These are phyloP conservation scores for Germaria angustata DNA, from an alignment of 2,888 invertebrate genomes.

Conservation along the genomic window DNA sequence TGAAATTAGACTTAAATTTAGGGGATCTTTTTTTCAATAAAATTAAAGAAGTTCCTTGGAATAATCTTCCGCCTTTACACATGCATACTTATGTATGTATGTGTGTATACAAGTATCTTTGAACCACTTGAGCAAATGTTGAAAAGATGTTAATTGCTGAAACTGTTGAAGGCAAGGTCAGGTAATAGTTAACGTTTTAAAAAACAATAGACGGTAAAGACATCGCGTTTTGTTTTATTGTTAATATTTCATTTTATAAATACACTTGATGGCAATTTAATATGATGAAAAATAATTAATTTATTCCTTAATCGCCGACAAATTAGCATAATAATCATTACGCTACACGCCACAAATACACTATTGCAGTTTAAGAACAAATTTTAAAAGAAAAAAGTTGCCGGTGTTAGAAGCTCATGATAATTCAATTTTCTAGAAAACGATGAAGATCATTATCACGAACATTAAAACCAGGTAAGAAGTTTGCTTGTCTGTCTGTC, in stretches of 20 bases:
- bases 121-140: background rate
- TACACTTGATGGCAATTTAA: background rate
- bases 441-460: slow-evolving; percentile 13
- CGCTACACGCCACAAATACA: background rate
- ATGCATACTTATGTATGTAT: background rate
- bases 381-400: background rate
- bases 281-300: slow-evolving; percentile 13
- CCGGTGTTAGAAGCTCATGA: slow-evolving; percentile 19
- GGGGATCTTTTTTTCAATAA: no score
- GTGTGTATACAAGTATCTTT: background rate
- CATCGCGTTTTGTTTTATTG: background rate
- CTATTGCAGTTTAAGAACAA: background rate
- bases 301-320: slow-evolving; percentile 34
- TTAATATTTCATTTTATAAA: slow-evolving; percentile 1
- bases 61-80: slow-evolving; percentile 43
- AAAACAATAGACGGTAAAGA: slow-evolving; percentile 33
- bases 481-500: slow-evolving; percentile 5
- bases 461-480: slow-evolving; percentile 1
- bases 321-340: slow-evolving; percentile 49
- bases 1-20: no score
- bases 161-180: slow-evolving; percentile 53
- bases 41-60: no score
- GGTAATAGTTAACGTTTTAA: slow-evolving; percentile 19
- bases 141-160: slow-evolving; percentile 15
- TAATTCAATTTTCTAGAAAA: slow-evolving; percentile 9